Evolutionary conservation across 2,888 invertebrate species (phyloP), one percentile per base, ranked within the genome.

Genomic region (Stegophylla sp.): DNA sequence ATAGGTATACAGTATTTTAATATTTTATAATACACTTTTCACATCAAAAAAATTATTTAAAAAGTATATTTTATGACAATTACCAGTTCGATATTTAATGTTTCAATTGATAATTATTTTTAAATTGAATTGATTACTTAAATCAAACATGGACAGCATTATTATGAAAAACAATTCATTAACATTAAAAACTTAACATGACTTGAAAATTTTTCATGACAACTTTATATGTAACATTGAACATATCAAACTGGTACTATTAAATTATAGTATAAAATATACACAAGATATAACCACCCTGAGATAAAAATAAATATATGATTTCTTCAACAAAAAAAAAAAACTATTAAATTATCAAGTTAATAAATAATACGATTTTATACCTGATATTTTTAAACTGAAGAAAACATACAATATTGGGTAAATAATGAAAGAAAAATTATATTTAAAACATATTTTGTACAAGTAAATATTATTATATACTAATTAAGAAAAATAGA

Each of bases 1-100:
- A n/a, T n/a, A n/a, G 34, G 26, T 59, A 75, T 9, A 75, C 64
- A 41, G 51, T 53, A 51, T 53, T 26, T 15, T n/a, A 64, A 53
- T n/a, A 41, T 41, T 56, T 34, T 34, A 53, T 20, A 71, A 1
- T 23, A 63, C n/a, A 76, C 53, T 63, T n/a, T 26, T 59, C 43
- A 28, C 26, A 63, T 20, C 15, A n/a, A 26, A 34, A 15, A n/a
- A 34, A 20, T 20, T 53, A 76, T 41, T 76, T 41, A 53, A 63
- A 41, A 71, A 64, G 17, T 48, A 28, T 26, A 26, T n/a, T n/a
- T 34, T 41, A 66, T 53, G 13, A 2, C 17, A 23, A 23, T 34
- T 59, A 71, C 3, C 20, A 71, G 23, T 71, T n/a, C 12, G 12
- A 51, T 66, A 48, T 10, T 51, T 5, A 20, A 43, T 20, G 61